Percentiles rank a stretch among this genome's conserved stretches.
phyloP scores from a whole-genome alignment of 2,888 invertebrate genomes.

The Scrobipalpa atriplicella region DNA sequence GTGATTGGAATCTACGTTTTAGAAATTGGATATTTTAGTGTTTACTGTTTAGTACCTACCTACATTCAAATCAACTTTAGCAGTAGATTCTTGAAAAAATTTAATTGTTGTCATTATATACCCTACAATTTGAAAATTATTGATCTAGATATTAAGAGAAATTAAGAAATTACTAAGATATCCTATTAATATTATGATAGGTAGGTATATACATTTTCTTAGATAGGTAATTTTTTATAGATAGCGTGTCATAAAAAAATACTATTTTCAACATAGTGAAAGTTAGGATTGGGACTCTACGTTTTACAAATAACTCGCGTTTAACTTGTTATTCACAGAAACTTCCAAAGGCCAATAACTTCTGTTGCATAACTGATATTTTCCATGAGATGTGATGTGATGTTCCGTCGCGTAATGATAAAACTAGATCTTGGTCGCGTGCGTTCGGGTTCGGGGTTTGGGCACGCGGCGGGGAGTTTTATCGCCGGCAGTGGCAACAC shows the following conservation, averaged over 20 bases:
- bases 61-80: no score
- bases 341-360: background rate
- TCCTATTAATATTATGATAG: background rate
- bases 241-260: no score
- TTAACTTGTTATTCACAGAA: background rate
- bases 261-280: no score
- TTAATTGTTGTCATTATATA: no score
- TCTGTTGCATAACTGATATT: slow-evolving; percentile 41
- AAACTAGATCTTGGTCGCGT: slow-evolving; percentile 47
- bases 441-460: slow-evolving; percentile 23
- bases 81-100: no score
- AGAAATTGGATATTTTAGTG: background rate
- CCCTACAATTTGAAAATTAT: no score
- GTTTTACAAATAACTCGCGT: slow-evolving; percentile 6
- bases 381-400: slow-evolving; percentile 39
- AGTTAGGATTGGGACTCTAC: background rate
- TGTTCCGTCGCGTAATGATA: slow-evolving; percentile 52
- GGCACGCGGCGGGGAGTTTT: slow-evolving; percentile 50
- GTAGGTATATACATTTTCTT: background rate
- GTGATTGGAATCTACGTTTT: slow-evolving; percentile 22
- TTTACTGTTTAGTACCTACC: background rate
- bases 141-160: no score
- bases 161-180: no score
- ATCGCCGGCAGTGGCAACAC: slow-evolving; percentile 74
- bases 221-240: no score